A percentile compares a stretch with the other conserved stretches of the same genome.
Evolutionary conservation across 2,797 vertebrate species (phyloP).

Genomic region (Phalloptychus januarius): DNA sequence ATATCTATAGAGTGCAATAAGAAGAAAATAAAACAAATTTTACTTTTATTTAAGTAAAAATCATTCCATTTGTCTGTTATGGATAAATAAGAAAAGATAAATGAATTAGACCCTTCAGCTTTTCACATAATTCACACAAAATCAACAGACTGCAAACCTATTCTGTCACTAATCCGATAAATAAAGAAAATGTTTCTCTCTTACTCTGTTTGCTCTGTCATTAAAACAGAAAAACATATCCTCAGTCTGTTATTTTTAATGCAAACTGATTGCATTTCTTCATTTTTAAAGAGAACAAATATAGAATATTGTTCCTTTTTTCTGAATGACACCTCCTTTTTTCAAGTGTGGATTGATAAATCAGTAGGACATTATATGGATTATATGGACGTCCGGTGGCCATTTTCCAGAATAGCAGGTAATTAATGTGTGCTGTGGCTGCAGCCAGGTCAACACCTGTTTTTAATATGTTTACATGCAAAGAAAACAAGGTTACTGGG

Average conservation of each 20-base stretch:
- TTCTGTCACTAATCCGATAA: no score
- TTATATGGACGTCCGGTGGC: not conserved
- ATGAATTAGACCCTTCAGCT: no score
- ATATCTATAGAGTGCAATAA: not conserved
- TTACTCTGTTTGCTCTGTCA: not conserved
- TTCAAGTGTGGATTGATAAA: not conserved
- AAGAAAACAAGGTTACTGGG: constrained; percentile 14
- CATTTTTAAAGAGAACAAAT: not conserved
- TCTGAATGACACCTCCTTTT: not conserved
- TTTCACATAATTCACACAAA: no score
- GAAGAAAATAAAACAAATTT: not conserved
- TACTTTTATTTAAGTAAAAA: not conserved
- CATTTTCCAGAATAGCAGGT: not conserved
- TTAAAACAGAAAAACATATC: not conserved
- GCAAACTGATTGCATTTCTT: not conserved
- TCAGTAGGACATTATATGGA: not conserved
- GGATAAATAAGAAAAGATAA: no score
- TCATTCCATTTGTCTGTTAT: no score
- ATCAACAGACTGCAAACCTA: no score
- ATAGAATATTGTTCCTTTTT: not conserved
- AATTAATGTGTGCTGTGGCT: constrained; percentile 7
- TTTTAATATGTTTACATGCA: constrained; percentile 23
- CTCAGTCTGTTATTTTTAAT: not conserved
- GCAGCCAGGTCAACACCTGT: constrained; percentile 11
- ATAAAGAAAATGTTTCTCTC: not conserved